Evolutionary conservation across 2,888 invertebrate species (phyloP).

Genomic region (Parthenolecanium corni): DNA sequence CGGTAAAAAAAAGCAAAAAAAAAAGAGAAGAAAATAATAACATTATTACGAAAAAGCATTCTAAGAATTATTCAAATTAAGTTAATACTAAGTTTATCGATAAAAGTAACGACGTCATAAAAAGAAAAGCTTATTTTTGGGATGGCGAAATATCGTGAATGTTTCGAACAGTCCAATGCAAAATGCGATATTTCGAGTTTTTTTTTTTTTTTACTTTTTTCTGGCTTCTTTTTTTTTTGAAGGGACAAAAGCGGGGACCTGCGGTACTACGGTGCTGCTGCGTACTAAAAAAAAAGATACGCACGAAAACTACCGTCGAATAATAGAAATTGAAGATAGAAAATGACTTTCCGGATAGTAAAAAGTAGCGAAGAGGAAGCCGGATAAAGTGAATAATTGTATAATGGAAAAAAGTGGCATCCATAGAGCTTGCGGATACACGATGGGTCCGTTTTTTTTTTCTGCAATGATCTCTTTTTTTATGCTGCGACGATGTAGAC

Average conservation of each 20-base stretch:
- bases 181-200: slow-evolving; percentile 11
- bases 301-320: slow-evolving; percentile 13
- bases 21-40: too few species aligned
- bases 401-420: slow-evolving; percentile 26
- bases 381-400: slow-evolving; percentile 28
- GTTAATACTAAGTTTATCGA: slow-evolving; percentile 16
- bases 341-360: slow-evolving; percentile 26
- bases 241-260: too few species aligned
- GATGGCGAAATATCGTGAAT: slow-evolving; percentile 15
- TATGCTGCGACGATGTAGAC: background rate
- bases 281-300: slow-evolving; percentile 15
- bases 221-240: too few species aligned
- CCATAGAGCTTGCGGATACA: slow-evolving; percentile 18
- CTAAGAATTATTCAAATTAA: slow-evolving; percentile 19
- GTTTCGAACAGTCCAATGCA: slow-evolving; percentile 13
- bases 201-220: too few species aligned
- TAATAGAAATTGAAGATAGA: slow-evolving; percentile 26
- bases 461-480: background rate
- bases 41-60: background rate
- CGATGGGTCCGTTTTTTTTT: slow-evolving; percentile 22
- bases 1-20: too few species aligned
- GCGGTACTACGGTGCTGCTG: background rate
- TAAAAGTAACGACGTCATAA: slow-evolving; percentile 16
- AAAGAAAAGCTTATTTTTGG: slow-evolving; percentile 16
- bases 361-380: slow-evolving; percentile 28